Conservation (phyloP, 2,113 vertebrate genomes). For the Paraplagusia blochii region DNA sequence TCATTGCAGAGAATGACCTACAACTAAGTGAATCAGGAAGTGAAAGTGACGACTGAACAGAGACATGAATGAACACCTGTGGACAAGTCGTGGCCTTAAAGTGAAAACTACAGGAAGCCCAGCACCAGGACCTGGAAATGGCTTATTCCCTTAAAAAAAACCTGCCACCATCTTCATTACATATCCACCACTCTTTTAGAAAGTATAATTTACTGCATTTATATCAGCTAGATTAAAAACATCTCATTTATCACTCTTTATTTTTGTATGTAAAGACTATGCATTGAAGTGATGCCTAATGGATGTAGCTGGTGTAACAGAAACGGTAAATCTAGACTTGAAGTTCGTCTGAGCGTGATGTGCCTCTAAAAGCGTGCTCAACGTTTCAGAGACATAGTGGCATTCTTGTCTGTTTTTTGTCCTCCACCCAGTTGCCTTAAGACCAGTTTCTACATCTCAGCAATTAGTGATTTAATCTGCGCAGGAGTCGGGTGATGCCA, state of each 20-base stretch:
- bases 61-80: background rate
- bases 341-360: background rate
- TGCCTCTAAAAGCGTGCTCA: conserved; percentile 12
- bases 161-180: conserved; percentile 7
- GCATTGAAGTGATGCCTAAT: conserved; percentile 14
- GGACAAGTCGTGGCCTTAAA: background rate
- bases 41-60: conserved; percentile 89
- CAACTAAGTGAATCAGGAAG: conserved; percentile 97
- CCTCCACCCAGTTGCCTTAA: background rate
- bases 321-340: background rate
- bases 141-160: conserved; percentile 3
- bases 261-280: background rate
- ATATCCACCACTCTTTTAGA: conserved; percentile 21
- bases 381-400: conserved; percentile 5
- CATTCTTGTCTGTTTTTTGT: background rate
- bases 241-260: background rate
- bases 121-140: conserved; percentile 5
- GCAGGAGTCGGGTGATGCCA: conserved; percentile 10
- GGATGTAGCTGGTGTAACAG: background rate
- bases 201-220: conserved; percentile 27
- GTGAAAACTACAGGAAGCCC: too few species aligned
- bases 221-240: conserved; percentile 11
- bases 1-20: conserved; percentile 89
- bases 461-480: conserved; percentile 9
- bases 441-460: conserved; percentile 18